Evolutionary conservation across 2,113 vertebrate genomes (phyloP).

Genomic region (Nycticryphes semicollaris): DNA sequence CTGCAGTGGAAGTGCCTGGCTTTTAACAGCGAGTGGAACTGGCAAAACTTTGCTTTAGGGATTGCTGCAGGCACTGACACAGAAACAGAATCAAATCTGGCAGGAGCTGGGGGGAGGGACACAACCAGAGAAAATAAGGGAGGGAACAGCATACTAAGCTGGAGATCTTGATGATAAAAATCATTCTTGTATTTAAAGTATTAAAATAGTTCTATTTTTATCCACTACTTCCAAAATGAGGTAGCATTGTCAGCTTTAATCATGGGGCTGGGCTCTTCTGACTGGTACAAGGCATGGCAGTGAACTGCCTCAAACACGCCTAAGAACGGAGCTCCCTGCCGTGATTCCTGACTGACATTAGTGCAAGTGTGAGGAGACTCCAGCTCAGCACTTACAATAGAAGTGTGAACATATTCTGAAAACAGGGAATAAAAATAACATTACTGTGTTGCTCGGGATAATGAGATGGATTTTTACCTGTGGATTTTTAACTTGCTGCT

Average conservation of each 20-base stretch:
- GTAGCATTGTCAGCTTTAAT: neutral
- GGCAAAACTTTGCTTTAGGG: slow-evolving; percentile 15
- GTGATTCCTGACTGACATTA: neutral
- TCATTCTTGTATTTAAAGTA: neutral
- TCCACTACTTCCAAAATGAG: neutral
- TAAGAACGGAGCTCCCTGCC: neutral
- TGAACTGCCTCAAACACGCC: neutral
- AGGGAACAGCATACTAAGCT: neutral
- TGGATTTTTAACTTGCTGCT: neutral
- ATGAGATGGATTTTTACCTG: slow-evolving; percentile 31
- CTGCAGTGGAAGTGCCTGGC: neutral
- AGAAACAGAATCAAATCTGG: slow-evolving; percentile 9
- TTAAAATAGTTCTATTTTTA: slow-evolving; percentile 7
- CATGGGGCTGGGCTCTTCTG: neutral
- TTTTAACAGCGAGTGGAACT: slow-evolving; percentile 17
- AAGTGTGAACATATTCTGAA: neutral
- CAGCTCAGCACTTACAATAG: neutral
- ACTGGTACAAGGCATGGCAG: neutral
- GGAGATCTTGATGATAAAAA: neutral
- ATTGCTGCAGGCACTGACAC: slow-evolving; percentile 15
- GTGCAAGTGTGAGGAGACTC: neutral
- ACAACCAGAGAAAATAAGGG: neutral
- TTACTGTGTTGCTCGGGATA: neutral
- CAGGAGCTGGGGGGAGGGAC: neutral
- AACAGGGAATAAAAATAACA: neutral